phyloP scores from a whole-genome alignment of 2,113 vertebrate genomes.

The Perca schrenkii region DNA sequence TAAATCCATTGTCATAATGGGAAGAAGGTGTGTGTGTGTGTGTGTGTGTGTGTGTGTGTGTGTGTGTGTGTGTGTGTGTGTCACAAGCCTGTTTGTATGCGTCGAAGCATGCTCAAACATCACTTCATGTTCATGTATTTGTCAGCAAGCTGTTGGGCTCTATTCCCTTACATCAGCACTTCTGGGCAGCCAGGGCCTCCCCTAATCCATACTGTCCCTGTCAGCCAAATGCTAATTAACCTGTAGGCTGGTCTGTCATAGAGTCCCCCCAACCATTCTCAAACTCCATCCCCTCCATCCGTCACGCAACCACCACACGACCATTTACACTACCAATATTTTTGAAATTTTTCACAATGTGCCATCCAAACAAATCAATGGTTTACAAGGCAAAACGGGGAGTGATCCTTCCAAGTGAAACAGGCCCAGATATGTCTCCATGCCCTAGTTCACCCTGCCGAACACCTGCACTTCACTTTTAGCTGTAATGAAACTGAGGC shows the following conservation, averaged over 20 bases:
- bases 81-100: neutral
- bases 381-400: neutral
- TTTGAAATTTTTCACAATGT: neutral
- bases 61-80: neutral
- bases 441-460: neutral
- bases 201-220: slow-evolving; percentile 62
- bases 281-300: slow-evolving; percentile 29
- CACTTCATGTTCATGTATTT: slow-evolving; percentile 51
- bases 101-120: slow-evolving; percentile 14
- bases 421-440: neutral
- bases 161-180: slow-evolving; percentile 57
- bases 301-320: neutral
- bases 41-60: neutral
- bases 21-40: neutral
- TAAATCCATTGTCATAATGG: neutral
- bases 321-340: slow-evolving; percentile 14
- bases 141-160: slow-evolving; percentile 47
- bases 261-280: neutral
- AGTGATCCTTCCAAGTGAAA: neutral
- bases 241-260: slow-evolving; percentile 35
- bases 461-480: neutral
- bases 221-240: slow-evolving; percentile 74
- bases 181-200: slow-evolving; percentile 46
- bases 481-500: neutral
- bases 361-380: neutral